Conservation (phyloP, 2,888 invertebrate genomes). For the Isoperla grammatica region DNA sequence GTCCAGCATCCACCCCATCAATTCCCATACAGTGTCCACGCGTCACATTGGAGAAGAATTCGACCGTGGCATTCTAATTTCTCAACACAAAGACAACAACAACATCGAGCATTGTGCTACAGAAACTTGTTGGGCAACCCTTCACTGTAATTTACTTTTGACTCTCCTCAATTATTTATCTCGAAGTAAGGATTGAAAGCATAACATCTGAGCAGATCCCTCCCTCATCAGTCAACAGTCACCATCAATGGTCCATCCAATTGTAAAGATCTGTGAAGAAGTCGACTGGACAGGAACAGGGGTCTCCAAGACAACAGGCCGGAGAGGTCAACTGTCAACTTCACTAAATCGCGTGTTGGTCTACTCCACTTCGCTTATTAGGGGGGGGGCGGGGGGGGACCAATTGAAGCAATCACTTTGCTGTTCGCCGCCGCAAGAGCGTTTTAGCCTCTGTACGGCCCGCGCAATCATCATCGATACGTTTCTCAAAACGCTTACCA, state of each 20-base stretch:
- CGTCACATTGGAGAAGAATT: constrained; percentile 17
- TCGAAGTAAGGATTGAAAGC: constrained; percentile 9
- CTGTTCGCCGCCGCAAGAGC: too few relatives aligned
- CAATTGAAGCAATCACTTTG: too few relatives aligned
- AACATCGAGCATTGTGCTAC: constrained; percentile 3
- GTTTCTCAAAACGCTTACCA: too few relatives aligned
- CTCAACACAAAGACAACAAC: constrained; percentile 16
- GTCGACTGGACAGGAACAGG: not conserved
- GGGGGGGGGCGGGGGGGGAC: too few relatives aligned
- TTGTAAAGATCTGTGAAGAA: constrained; percentile 4
- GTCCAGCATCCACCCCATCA: constrained; percentile 13
- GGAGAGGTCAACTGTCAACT: too few relatives aligned
- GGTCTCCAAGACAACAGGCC: constrained; percentile 2
- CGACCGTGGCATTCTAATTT: constrained; percentile 27
- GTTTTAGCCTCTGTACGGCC: too few relatives aligned
- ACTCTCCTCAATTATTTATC: constrained; percentile 2
- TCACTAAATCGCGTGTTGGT: too few relatives aligned
- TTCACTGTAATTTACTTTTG: constrained; percentile 10
- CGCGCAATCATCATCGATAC: too few relatives aligned
- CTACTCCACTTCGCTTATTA: too few relatives aligned
- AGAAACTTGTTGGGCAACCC: constrained; percentile 24
- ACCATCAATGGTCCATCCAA: constrained; percentile 11
- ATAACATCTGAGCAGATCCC: constrained; percentile 3
- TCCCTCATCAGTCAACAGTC: constrained; percentile 18
- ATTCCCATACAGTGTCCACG: constrained; percentile 13